Conservation (phyloP, 2,888 invertebrate species). For the Standfussiana lucernea region DNA sequence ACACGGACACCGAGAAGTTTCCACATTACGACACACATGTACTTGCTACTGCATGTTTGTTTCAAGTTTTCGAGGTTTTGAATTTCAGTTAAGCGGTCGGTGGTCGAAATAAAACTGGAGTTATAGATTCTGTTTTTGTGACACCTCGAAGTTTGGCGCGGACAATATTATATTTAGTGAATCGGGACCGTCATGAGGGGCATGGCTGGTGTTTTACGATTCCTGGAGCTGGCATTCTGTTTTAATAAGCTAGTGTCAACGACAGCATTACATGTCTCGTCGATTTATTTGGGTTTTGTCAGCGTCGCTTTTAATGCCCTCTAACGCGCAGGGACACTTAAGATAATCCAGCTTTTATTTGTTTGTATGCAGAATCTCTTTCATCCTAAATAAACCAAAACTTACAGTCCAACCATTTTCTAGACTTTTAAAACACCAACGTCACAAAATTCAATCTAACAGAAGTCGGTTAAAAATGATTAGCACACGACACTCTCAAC, state of each 20-base stretch:
- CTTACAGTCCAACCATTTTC: not conserved
- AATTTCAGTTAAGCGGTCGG: constrained; percentile 51
- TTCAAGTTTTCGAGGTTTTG: constrained; percentile 64
- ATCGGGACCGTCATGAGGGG: not conserved
- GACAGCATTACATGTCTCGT: not conserved
- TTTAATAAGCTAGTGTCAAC: not conserved
- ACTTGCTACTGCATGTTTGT: constrained; percentile 63
- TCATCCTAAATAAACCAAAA: not conserved
- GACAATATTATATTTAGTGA: not conserved
- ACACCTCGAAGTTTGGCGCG: not conserved
- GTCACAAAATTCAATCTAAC: not conserved
- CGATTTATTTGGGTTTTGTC: not conserved
- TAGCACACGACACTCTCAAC: not conserved
- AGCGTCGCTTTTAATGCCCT: not conserved
- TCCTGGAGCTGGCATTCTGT: not conserved
- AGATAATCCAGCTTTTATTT: not conserved
- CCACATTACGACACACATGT: constrained; percentile 69
- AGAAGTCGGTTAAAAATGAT: no score
- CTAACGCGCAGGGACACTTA: not conserved
- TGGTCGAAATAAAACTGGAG: constrained; percentile 46
- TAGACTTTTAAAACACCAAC: not conserved
- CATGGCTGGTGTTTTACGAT: not conserved
- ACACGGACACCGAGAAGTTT: constrained; percentile 81
- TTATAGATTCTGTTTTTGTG: constrained; percentile 28
- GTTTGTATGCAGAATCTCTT: not conserved